Evolutionary conservation across 2,797 vertebrate species (phyloP), one percentile per base, ranked within the genome.

Genomic region (Trematomus bernacchii): DNA sequence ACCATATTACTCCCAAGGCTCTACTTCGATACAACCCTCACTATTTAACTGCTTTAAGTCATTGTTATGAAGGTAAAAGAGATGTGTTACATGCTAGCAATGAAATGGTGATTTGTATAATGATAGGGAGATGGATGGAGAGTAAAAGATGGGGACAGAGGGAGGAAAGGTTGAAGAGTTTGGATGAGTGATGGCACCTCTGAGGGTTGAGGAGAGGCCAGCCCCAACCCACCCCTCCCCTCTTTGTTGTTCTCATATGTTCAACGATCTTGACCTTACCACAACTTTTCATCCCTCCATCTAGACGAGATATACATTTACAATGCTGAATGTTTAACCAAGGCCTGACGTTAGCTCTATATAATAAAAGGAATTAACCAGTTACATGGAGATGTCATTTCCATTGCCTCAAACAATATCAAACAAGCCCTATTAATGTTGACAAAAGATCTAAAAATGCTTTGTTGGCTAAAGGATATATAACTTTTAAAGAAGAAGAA

Each of bases 21-120:
- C 42, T 58, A 51, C 51, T 77, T 63, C 5, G 10, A 58, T 21
- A 53, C 51, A 69, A 53, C 53, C 71, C 37, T 58, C 37, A 59
- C 55, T 70, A 80, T 85, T 87, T 82, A 65, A 66, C 19, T 3
- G n/a, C 44, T 68, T 69, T 61, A 83, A 69, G 53, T 75, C 66
- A 79, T 61, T 74, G 57, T 65, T 69, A 82, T 75, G 67, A 66
- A 74, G 33, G 59, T 51, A 77, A 78, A 68, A 59, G 12, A 61
- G 40, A 55, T 43, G 62, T 70, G 54, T 18, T 16, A 5, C 57
- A 73, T 42, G 58, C 59, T 70, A 67, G 60, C 58, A 79, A 74
- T 84, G 23, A 66, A 71, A 76, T n/a, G 19, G 23, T 66, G 21
- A 75, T 76, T 73, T 80, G 51, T 59, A 55, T 75, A 76, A 75